Conservation (phyloP, 2,797 vertebrate genomes). For the Rhodeus uyekii region DNA sequence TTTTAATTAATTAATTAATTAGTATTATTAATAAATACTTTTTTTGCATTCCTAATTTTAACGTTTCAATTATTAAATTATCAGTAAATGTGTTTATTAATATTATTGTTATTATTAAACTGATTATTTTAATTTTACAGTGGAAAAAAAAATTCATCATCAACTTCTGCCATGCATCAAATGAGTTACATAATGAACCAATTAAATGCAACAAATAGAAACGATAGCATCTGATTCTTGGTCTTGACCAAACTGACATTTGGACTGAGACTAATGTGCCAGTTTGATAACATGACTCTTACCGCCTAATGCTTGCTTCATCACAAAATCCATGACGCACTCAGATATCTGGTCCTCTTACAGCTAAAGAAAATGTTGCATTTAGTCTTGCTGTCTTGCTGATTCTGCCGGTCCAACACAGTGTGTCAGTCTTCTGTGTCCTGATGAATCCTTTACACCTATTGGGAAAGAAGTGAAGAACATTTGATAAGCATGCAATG, state of each 20-base stretch:
- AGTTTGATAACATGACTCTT: constrained; percentile 62
- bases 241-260: not conserved
- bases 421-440: constrained; percentile 37
- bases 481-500: not conserved
- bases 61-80: not conserved
- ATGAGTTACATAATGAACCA: not conserved
- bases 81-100: not conserved
- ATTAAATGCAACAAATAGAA: not conserved
- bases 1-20: no score
- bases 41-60: no score
- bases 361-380: constrained; percentile 71
- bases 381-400: constrained; percentile 69
- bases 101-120: not conserved
- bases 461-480: constrained; percentile 2
- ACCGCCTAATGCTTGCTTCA: constrained; percentile 98
- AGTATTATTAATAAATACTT: not conserved
- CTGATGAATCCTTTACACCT: constrained; percentile 41
- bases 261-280: not conserved
- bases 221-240: not conserved
- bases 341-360: constrained; percentile 65
- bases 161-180: not conserved
- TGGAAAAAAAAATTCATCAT: not conserved
- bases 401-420: constrained; percentile 28
- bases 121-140: not conserved
- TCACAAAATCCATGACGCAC: constrained; percentile 93